Evolutionary conservation across 2,888 invertebrate species (phyloP), one percentile per base, ranked within the genome.

Genomic region (Drosophila anomalata): DNA sequence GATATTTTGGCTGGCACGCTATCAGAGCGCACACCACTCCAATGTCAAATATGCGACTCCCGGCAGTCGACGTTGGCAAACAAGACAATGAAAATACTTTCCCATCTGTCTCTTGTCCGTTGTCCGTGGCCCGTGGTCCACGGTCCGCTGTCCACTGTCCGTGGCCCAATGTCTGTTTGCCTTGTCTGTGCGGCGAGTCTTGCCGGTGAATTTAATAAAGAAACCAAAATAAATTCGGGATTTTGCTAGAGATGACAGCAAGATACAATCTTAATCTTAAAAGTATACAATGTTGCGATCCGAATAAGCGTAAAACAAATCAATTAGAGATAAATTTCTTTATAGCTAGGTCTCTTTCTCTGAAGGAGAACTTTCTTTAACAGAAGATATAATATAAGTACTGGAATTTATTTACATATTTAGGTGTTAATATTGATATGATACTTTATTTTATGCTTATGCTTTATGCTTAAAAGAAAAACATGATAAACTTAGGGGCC

Each of bases 61-160:
- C 69, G 55, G 48, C 63, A 59, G 54, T 54, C 62, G 74, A 79
- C 79, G 79, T 81, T 87, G 77, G 80, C 82, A 84, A 87, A 77
- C 85, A 84, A 84, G 84, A 84, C 84, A 87, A 87, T 87, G 82
- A 82, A 87, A 84, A 84, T 85, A 68, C 87, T 85, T 71, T 44
- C 69, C 60, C 62, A 70, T 70, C 73, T 70, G 70, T 55, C 54
- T 55, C 62, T 58, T 57, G 57, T 46, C 51, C 44, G 9, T 39
- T 24, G 50, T 41, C 20, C 29, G 11, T 26, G 24, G 42, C 24
- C 24, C 4, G 5, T 11, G 6, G 26, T 33, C 29, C 47, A 17
- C 22, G 5, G 22, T 24, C 22, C 22, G 2, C 4, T 24, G 22
- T 24, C 22, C 22, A 2, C 4, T 26, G n/a, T 17, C 17, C 17